Conservation (phyloP, 2,888 invertebrate genomes). For the Cyclophora albipunctata region DNA sequence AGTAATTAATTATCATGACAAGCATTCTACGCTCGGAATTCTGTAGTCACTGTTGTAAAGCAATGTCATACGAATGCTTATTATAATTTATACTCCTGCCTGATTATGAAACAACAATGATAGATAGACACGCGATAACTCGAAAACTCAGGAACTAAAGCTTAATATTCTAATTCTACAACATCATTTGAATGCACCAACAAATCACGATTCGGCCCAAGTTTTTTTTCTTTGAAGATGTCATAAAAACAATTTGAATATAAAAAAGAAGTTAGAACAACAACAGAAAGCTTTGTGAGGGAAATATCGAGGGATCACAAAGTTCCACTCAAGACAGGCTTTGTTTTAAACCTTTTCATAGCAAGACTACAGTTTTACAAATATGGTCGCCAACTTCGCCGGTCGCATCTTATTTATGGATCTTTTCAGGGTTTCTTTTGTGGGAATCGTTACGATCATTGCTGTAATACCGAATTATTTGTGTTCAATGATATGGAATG, state of each 20-base stretch:
- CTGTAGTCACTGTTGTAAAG: no score
- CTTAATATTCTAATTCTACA: no score
- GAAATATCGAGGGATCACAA: conserved; percentile 32
- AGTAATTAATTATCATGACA: conserved; percentile 19
- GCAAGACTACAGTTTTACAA: no score
- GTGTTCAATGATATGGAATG: conserved; percentile 16
- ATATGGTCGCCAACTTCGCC: conserved; percentile 18
- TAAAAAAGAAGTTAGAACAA: conserved; percentile 25
- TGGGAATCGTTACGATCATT: conserved; percentile 19
- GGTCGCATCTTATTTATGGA: not conserved
- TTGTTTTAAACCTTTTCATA: conserved; percentile 30
- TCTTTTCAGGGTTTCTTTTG: conserved; percentile 16
- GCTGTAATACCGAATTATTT: conserved; percentile 14
- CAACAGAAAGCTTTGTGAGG: conserved; percentile 14
- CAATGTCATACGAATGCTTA: no score
- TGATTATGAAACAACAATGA: no score
- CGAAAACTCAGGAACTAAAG: no score
- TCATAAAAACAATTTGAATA: conserved; percentile 2
- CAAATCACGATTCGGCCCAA: no score
- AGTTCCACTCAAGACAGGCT: conserved; percentile 34
- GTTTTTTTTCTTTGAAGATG: not conserved
- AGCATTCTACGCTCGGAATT: conserved; percentile 7
- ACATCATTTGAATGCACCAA: no score
- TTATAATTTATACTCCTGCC: no score
- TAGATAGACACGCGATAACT: no score